These are phyloP conservation scores for Addax nasomaculatus DNA, from an alignment of 2,113 vertebrate genomes.

Conservation along the genomic window DNA sequence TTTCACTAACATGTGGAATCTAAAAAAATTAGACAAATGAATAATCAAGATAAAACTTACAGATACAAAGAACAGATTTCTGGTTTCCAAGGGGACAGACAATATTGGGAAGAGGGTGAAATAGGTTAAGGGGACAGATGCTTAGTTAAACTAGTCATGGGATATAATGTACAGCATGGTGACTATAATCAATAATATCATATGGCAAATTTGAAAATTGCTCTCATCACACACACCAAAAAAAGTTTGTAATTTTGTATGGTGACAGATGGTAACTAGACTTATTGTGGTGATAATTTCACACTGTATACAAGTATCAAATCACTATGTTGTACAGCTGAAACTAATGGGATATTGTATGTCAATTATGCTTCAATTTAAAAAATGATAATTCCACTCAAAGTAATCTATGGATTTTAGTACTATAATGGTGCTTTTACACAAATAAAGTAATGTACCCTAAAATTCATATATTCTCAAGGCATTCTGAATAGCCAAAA, in stretches of 20 bases:
- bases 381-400: not conserved
- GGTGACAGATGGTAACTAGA: not conserved
- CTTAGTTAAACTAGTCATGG: not conserved
- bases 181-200: not conserved
- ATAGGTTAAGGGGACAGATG: not conserved
- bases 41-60: not conserved
- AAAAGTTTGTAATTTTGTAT: not conserved
- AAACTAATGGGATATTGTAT: not conserved
- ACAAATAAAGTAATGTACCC: not conserved
- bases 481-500: not conserved
- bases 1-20: not conserved
- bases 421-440: not conserved
- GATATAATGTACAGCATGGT: not conserved
- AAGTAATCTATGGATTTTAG: not conserved
- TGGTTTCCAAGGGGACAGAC: not conserved
- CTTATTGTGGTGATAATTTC: not conserved
- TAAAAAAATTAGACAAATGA: not conserved
- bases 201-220: not conserved
- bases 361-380: not conserved
- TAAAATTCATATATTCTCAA: not conserved
- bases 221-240: not conserved
- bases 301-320: not conserved
- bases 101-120: not conserved
- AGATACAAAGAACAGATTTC: not conserved
- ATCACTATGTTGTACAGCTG: not conserved